Evolutionary conservation across 2,888 invertebrate species (phyloP).

Genomic region (Cheilosia vulpina): DNA sequence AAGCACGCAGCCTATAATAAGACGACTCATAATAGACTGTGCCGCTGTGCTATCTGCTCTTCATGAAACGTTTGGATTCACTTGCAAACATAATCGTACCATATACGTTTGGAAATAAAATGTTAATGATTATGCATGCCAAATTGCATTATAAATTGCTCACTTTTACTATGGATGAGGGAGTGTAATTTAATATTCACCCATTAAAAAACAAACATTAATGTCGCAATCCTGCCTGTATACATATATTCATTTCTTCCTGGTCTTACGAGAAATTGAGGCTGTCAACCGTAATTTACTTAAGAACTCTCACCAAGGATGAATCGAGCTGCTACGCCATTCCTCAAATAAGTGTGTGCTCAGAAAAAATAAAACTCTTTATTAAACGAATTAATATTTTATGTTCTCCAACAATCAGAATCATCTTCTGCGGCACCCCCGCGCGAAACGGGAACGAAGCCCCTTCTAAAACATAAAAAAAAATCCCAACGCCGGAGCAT

Average conservation of each 20-base stretch:
- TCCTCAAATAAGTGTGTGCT: neutral
- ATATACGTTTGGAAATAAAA: too few relatives aligned
- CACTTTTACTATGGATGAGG: neutral
- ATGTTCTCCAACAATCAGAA: neutral
- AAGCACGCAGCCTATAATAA: too few relatives aligned
- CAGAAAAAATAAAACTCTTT: constrained; percentile 7
- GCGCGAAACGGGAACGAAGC: neutral
- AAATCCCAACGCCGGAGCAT: neutral
- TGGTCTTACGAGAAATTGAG: neutral
- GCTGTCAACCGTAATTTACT: neutral
- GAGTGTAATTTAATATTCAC: neutral
- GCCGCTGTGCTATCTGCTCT: too few relatives aligned
- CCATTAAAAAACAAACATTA: neutral
- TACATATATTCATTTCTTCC: neutral
- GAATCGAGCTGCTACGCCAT: neutral
- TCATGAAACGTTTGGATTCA: too few relatives aligned
- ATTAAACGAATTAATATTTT: constrained; percentile 2
- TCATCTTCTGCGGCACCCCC: neutral
- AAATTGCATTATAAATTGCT: neutral
- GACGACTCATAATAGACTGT: too few relatives aligned
- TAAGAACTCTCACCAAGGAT: neutral
- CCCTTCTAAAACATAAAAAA: neutral
- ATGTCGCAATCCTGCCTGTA: neutral
- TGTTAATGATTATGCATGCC: too few relatives aligned
- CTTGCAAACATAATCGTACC: too few relatives aligned